Conservation (phyloP, 2,888 invertebrate species). For the Philhelius pedissequus region DNA sequence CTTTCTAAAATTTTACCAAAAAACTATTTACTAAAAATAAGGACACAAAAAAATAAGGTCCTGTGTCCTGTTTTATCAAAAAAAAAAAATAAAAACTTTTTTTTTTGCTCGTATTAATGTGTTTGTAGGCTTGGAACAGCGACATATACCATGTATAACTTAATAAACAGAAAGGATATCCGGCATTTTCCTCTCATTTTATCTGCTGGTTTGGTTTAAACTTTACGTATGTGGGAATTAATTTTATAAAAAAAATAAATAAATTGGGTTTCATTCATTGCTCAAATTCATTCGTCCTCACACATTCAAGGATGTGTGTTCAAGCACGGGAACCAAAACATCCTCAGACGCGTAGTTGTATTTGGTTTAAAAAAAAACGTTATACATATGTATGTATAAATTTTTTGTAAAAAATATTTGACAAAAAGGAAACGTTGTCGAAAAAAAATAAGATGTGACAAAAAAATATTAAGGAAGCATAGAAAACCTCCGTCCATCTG, state of each 20-base stretch:
- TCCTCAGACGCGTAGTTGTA: neutral
- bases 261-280: constrained; percentile 59
- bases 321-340: neutral
- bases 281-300: constrained; percentile 47
- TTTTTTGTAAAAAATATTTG: neutral
- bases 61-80: neutral
- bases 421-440: neutral
- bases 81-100: no score
- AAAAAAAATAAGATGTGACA: no score
- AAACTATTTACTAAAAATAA: constrained; percentile 19
- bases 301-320: constrained; percentile 5
- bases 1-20: constrained; percentile 26
- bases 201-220: neutral
- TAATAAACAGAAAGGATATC: constrained; percentile 51
- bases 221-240: constrained; percentile 12
- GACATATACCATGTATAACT: no score
- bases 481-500: neutral
- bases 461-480: neutral
- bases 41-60: constrained; percentile 13
- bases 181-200: constrained; percentile 19
- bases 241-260: constrained; percentile 60
- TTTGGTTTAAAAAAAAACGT: no score
- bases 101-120: neutral
- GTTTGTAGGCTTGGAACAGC: no score
- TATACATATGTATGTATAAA: no score